Base-by-base conservation (phyloP, 2,888 invertebrate species). In the Oeneis ivallda region DNA sequence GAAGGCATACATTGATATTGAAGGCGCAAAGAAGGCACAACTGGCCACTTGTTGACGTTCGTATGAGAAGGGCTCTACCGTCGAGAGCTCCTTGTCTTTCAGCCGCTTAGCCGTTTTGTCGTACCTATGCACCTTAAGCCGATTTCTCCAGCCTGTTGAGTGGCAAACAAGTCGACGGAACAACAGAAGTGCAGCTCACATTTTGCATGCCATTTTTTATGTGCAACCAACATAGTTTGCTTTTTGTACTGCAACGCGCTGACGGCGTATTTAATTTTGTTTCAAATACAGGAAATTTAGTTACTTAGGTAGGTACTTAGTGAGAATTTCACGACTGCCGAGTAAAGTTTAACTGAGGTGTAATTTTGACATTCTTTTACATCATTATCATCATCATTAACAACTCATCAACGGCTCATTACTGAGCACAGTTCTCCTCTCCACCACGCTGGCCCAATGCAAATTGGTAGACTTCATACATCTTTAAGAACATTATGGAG, bases 1-100 rank as follows among this genome's bases (percentile, higher is more conserved):
- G 17, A 61, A 63, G 61, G 66, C 63, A 66, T 58, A 66, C 63
- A 64, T 61, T 64, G 66, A 64, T 66, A 61, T 66, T 66, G 57
- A 66, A 69, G 68, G 68, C 52, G 71, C 65, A 67, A 74, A 70
- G 67, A 69, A 70, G 70, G 71, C 78, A 81, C 79, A 79, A 82
- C 83, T 84, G 80, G 81, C 87, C 87, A 87, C 91, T 89, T 88
- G 87, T 88, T 85, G 84, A 80, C 73, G 76, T 72, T 70, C 70
- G 74, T 76, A 79, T 74, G 79, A 83, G 79, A 75, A 90, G 87
- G 78, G 85, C 84, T 75, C 89, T 89, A 83, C 75, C 72, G 72
- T 69, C 75, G 75, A 89, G 89, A 76, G 87, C 82, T 74, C 85
- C 88, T 75, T 85, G 86, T 86, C 84, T 86, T 83, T 81, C 76